These are phyloP conservation scores for Ceratina japonica DNA, from an alignment of 1,140 invertebrate genomes.

Conservation along the genomic window DNA sequence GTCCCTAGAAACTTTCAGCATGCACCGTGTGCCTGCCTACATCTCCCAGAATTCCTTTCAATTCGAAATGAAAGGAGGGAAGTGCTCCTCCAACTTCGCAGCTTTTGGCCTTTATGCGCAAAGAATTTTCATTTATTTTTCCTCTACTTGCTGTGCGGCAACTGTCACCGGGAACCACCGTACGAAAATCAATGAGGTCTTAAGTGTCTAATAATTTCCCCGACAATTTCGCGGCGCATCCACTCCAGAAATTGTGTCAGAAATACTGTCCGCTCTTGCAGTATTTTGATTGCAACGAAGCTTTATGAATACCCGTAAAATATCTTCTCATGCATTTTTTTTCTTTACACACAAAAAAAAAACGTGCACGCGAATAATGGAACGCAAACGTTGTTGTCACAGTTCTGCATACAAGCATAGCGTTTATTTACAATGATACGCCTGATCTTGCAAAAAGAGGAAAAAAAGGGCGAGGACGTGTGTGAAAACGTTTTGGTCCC, in stretches of 20 bases:
- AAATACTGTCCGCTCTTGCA: too few species aligned
- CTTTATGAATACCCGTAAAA: not conserved
- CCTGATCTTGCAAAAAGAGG: not conserved
- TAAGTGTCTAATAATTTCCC: not conserved
- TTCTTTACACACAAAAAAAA: too few species aligned
- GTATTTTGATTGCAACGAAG: not conserved
- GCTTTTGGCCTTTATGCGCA: conserved; percentile 40
- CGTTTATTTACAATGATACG: too few species aligned
- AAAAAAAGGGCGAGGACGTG: not conserved
- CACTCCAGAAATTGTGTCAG: too few species aligned
- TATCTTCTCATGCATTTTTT: too few species aligned
- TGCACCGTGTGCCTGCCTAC: conserved; percentile 46
- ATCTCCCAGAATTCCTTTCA: conserved; percentile 60
- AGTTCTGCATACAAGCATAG: too few species aligned
- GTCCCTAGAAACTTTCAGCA: conserved; percentile 48
- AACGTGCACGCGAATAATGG: too few species aligned
- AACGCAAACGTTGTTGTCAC: too few species aligned
- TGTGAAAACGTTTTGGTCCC: not conserved
- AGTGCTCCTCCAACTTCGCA: conserved; percentile 54
- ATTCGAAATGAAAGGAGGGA: conserved; percentile 58
- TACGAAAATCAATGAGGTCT: conserved; percentile 10
- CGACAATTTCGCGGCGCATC: not conserved
- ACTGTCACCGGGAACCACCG: not conserved
- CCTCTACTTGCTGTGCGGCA: not conserved
- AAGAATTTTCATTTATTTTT: conserved; percentile 50